These are phyloP conservation scores for Rhinolophus ferrumequinum DNA, from an alignment of 2,113 vertebrate genomes.

Conservation along the genomic window DNA sequence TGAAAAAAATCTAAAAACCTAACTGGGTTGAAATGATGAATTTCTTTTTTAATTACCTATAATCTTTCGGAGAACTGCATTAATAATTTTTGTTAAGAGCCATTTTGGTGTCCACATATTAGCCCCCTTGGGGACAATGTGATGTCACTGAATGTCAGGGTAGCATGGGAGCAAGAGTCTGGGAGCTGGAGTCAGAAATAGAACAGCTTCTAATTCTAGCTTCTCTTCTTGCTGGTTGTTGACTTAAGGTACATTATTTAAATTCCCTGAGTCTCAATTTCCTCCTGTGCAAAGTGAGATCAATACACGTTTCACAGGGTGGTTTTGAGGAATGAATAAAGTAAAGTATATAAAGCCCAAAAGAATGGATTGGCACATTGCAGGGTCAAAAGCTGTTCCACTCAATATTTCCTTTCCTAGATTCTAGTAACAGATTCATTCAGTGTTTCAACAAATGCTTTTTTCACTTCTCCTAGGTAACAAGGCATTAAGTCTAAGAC, in stretches of 20 bases:
- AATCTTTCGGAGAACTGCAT: background rate
- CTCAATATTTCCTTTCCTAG: background rate
- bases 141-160: background rate
- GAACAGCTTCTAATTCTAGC: background rate
- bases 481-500: background rate
- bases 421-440: background rate
- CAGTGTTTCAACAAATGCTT: background rate
- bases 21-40: slow-evolving; percentile 11
- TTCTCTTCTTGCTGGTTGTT: background rate
- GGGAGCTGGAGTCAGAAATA: background rate
- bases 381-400: background rate
- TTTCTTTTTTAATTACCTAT: background rate
- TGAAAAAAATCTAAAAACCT: slow-evolving; percentile 3
- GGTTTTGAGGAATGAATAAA: background rate
- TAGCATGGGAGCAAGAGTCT: background rate
- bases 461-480: background rate
- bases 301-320: background rate
- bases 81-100: background rate
- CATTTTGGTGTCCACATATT: background rate
- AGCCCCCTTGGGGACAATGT: background rate
- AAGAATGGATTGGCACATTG: background rate
- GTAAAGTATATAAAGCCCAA: background rate
- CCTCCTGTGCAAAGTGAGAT: slow-evolving; percentile 21
- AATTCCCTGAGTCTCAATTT: slow-evolving; percentile 22
- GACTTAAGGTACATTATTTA: slow-evolving; percentile 23